A percentile compares a stretch with the other conserved stretches of the same genome.
Conservation (phyloP, 2,797 vertebrate genomes). For the Thaleichthys pacificus region DNA sequence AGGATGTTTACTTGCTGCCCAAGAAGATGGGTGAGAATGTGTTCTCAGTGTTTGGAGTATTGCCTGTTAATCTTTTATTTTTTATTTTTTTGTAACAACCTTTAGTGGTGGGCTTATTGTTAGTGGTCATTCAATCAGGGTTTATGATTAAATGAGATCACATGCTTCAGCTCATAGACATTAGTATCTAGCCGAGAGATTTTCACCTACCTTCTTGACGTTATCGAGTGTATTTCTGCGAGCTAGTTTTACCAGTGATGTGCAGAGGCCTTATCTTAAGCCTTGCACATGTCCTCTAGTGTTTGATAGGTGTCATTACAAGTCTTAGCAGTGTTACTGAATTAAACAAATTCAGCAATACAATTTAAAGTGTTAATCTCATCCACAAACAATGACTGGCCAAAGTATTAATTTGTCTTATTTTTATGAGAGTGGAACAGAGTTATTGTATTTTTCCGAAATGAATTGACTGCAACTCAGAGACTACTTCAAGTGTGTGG, state of each 20-base stretch:
- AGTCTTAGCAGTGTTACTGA: neutral
- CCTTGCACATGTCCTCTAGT: neutral
- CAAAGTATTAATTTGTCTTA: no score
- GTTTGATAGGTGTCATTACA: conserved; percentile 5
- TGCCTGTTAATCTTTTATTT: conserved; percentile 5
- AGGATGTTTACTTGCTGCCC: conserved; percentile 93
- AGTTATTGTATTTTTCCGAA: neutral
- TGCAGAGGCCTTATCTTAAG: neutral
- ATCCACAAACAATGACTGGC: no score
- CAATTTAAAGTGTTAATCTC: no score
- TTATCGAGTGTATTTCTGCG: neutral
- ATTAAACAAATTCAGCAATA: neutral
- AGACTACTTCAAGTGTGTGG: no score
- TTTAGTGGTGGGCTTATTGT: neutral
- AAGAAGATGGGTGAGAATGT: conserved; percentile 92
- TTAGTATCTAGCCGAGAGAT: no score
- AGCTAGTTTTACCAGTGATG: neutral
- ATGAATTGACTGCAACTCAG: no score
- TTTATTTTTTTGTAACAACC: neutral
- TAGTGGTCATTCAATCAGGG: neutral
- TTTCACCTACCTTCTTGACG: no score
- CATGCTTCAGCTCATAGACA: neutral
- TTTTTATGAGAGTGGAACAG: no score
- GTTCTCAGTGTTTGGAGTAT: conserved; percentile 7
- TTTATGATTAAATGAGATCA: neutral